Base-by-base conservation (phyloP, 2,113 vertebrate genomes). In the Engraulis encrasicolus region DNA sequence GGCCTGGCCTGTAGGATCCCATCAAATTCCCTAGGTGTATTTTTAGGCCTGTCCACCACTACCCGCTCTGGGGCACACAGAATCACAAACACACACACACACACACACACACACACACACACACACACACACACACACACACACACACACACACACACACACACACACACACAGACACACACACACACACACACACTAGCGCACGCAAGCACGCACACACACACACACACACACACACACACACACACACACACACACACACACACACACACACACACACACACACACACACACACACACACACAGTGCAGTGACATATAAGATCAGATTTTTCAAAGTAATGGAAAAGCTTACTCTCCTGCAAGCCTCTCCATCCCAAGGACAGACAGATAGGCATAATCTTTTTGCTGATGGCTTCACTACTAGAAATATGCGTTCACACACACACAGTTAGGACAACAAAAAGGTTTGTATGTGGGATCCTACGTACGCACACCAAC, bases 11-110 rank as follows among this genome's bases (percentile, higher is more conserved):
- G 58, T 66, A 66, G 58, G 23, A 66, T 31, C 58, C 58, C 58
- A 66, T 66, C 58, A 66, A 12, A 31, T 31, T 66, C 58, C 23
- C 58, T 31, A 66, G 58, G 58, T 66, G 58, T 66, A 66, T 66
- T 66, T 66, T 66, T 66, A 66, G 58, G 58, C 7, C 23, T 31
- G 23, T 66, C 58, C 58, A n/a, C n/a, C n/a, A 14, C 58, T 1
- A 7, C 7, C 58, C 23, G 58, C 58, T 66, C 58, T 27, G 58
- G 31, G 23, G n/a, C n/a, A n/a, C n/a, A n/a, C n/a, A n/a, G n/a
- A n/a, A n/a, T n/a, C n/a, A n/a, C n/a, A n/a, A n/a, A n/a, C n/a
- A n/a, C n/a, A n/a, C n/a, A n/a, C n/a, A n/a, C n/a, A n/a, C n/a
- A n/a, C n/a, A n/a, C n/a, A n/a, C n/a, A n/a, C n/a, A n/a, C n/a